A percentile compares a stretch with the other conserved stretches of the same genome.
Conservation (phyloP, 2,113 vertebrate species). For the Forbesichthys papilliferus region DNA sequence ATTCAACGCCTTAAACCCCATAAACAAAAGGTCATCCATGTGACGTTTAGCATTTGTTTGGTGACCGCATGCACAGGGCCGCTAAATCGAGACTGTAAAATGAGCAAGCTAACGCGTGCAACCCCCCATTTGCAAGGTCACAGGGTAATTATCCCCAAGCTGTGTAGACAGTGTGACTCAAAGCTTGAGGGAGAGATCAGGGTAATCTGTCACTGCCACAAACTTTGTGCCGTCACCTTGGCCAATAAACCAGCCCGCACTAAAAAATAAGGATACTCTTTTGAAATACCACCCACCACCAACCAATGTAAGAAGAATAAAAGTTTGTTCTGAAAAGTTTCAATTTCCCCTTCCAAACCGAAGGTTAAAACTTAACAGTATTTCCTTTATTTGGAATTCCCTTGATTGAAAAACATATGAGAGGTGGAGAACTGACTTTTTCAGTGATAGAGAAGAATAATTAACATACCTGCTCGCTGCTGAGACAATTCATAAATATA, state of each 20-base stretch:
- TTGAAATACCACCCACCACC: no score
- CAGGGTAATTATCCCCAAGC: neutral
- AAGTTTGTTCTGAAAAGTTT: no score
- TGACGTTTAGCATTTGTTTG: neutral
- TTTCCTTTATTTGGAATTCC: no score
- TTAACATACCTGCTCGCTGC: no score
- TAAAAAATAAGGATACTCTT: neutral
- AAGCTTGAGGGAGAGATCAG: neutral
- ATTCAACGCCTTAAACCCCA: no score
- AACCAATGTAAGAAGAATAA: no score
- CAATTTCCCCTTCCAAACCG: no score
- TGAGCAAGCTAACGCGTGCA: neutral
- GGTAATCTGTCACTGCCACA: conserved; percentile 7
- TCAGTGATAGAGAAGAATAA: no score
- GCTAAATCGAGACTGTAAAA: neutral
- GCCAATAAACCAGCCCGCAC: conserved; percentile 24
- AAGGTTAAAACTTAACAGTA: no score
- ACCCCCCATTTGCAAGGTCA: conserved; percentile 6
- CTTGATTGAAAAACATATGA: no score
- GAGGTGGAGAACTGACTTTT: no score
- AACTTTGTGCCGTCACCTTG: conserved; percentile 29
- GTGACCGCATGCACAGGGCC: neutral
- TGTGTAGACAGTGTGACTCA: neutral
- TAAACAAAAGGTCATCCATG: neutral
- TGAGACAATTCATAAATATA: no score